These are phyloP conservation scores for Paracentrotus lividus DNA, from an alignment of 53 echinoderm and acorn worm genomes.

Conservation along the genomic window DNA sequence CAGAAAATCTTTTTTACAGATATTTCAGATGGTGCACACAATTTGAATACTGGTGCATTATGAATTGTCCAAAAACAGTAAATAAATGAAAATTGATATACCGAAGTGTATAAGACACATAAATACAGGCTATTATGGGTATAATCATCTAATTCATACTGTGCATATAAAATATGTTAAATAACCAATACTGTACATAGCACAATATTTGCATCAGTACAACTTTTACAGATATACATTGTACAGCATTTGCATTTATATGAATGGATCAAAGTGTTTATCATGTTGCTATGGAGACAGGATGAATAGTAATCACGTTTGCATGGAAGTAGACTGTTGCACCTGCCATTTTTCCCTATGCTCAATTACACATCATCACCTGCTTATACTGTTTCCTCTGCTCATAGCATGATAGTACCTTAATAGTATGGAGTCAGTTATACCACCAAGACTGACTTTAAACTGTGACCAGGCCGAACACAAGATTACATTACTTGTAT, in stretches of 20 bases:
- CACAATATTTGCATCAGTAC: background rate
- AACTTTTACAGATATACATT: background rate
- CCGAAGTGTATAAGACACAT: too few species aligned
- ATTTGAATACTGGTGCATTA: too few species aligned
- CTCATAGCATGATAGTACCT: too few species aligned
- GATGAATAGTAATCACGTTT: background rate
- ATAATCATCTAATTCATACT: background rate
- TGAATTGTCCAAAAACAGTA: too few species aligned
- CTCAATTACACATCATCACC: background rate
- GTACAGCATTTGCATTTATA: too few species aligned
- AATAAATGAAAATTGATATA: background rate
- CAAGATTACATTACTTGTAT: too few species aligned
- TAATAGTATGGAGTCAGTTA: too few species aligned
- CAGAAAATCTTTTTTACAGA: too few species aligned
- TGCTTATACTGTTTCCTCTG: background rate
- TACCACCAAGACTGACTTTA: too few species aligned
- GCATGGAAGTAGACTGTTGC: background rate
- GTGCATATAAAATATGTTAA: background rate
- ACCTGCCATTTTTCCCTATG: background rate
- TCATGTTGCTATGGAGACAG: slow-evolving; percentile 9
- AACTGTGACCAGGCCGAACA: too few species aligned
- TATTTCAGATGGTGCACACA: too few species aligned
- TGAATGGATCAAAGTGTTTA: background rate
- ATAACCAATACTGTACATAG: too few species aligned
- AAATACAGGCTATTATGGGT: slow-evolving; percentile 1